phyloP scores from a whole-genome alignment of 2,113 vertebrate species.

The Falco punctatus region DNA sequence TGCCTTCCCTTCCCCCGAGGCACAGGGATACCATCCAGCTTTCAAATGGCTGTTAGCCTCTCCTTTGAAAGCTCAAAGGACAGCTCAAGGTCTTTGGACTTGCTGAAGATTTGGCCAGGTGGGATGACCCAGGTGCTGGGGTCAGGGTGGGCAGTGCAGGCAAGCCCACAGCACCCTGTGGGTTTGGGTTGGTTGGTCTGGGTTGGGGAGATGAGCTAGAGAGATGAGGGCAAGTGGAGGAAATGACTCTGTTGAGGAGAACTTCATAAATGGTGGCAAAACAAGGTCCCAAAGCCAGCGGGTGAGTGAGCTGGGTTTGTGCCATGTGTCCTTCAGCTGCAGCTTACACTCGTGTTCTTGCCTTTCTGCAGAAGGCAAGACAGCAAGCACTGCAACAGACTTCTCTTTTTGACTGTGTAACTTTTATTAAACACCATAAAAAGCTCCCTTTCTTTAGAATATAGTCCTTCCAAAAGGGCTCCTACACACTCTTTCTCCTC shows the following conservation, averaged over 20 bases:
- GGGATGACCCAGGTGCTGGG: neutral
- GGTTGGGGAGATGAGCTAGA: neutral
- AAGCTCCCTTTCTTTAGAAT: neutral
- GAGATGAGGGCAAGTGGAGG: neutral
- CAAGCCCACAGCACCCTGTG: neutral
- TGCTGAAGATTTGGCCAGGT: fast-evolving
- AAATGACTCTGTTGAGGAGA: neutral
- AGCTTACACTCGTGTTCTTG: neutral
- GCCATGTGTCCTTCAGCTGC: neutral
- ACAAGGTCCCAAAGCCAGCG: neutral
- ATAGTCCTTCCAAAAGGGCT: neutral
- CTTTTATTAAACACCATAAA: neutral
- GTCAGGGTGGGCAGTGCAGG: neutral
- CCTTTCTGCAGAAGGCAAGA: neutral
- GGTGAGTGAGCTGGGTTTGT: neutral
- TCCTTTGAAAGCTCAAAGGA: neutral
- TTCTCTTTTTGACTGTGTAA: neutral
- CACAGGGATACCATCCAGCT: neutral
- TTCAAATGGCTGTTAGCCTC: fast-evolving
- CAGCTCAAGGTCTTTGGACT: neutral
- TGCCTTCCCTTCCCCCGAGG: neutral
- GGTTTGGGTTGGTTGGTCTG: neutral
- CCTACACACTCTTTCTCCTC: neutral
- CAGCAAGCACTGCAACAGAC: neutral
- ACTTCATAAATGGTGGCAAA: neutral